Percentiles rank a stretch among this genome's conserved stretches.
These are phyloP conservation scores for Melanostigma gelatinosum DNA, from an alignment of 2,113 vertebrate species.

Conservation along the genomic window DNA sequence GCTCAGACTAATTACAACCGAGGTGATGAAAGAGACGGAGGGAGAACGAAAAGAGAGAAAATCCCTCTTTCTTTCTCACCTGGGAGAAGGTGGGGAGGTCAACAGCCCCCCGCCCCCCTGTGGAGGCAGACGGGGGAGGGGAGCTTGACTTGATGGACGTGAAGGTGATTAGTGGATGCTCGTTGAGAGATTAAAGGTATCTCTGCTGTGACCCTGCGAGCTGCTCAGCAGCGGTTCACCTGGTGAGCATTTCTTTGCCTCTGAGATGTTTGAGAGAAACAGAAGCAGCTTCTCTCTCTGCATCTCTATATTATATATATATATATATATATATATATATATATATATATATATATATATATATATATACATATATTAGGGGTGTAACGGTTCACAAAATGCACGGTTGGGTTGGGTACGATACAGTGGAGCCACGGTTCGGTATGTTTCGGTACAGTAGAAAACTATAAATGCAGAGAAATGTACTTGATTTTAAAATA, in stretches of 20 bases:
- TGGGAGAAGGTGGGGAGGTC: conserved; percentile 56
- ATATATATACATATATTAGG: too few species aligned
- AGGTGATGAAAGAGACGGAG: conserved; percentile 70
- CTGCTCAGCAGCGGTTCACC: conserved; percentile 32
- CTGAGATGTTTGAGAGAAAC: conserved; percentile 34
- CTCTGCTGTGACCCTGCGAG: background rate
- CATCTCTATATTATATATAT: too few species aligned
- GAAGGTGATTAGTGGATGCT: conserved; percentile 61
- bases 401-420: too few species aligned
- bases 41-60: conserved; percentile 54
- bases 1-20: conserved; percentile 77
- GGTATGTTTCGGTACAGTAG: too few species aligned
- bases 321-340: too few species aligned
- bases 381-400: too few species aligned
- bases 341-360: too few species aligned
- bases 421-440: too few species aligned
- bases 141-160: conserved; percentile 53
- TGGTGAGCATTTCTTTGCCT: conserved; percentile 25
- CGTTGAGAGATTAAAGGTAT: conserved; percentile 31
- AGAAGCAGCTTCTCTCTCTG: conserved; percentile 4
- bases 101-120: background rate
- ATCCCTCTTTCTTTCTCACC: conserved; percentile 62
- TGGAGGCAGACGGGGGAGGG: background rate
- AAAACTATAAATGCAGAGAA: too few species aligned
- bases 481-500: too few species aligned